These are phyloP conservation scores for Andricus quercusramuli DNA, from an alignment of 2,888 invertebrate species.

Conservation along the genomic window DNA sequence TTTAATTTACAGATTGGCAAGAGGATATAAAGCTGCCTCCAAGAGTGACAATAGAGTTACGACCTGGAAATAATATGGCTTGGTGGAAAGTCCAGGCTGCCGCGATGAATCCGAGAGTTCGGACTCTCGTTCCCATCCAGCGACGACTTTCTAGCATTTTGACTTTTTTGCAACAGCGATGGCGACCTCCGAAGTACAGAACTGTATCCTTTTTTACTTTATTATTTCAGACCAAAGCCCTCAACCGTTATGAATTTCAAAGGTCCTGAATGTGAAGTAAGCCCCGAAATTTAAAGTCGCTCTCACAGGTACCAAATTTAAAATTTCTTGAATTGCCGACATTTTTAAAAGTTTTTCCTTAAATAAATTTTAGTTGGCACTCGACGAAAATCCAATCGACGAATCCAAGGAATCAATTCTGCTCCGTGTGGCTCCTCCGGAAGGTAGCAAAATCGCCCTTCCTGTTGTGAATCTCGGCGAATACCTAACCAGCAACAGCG, in stretches of 20 bases:
- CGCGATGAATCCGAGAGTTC: slow-evolving; percentile 94
- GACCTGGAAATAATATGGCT: slow-evolving; percentile 88
- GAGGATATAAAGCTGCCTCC: slow-evolving; percentile 89
- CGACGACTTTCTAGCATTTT: slow-evolving; percentile 86
- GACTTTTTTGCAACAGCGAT: slow-evolving; percentile 86
- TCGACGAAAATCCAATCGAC: slow-evolving; percentile 59
- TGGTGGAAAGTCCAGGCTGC: slow-evolving; percentile 92
- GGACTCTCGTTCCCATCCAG: slow-evolving; percentile 87
- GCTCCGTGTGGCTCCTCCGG: slow-evolving; percentile 80
- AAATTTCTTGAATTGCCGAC: too few species aligned
- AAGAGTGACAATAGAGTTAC: slow-evolving; percentile 87
- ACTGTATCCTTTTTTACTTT: slow-evolving; percentile 81
- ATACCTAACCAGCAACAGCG: slow-evolving; percentile 87
- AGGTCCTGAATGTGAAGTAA: too few species aligned
- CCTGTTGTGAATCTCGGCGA: slow-evolving; percentile 88
- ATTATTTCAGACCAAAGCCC: too few species aligned
- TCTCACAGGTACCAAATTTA: too few species aligned
- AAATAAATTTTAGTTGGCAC: slow-evolving; percentile 58
- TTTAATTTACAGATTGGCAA: slow-evolving; percentile 81
- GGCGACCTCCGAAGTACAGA: slow-evolving; percentile 83
- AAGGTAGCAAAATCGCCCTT: slow-evolving; percentile 84
- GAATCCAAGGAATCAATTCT: slow-evolving; percentile 57
- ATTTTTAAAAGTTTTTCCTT: slow-evolving; percentile 5
- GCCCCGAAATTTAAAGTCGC: too few species aligned
- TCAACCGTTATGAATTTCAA: too few species aligned